Conservation (phyloP, 2,113 vertebrate genomes). For the Aphelocoma coerulescens region DNA sequence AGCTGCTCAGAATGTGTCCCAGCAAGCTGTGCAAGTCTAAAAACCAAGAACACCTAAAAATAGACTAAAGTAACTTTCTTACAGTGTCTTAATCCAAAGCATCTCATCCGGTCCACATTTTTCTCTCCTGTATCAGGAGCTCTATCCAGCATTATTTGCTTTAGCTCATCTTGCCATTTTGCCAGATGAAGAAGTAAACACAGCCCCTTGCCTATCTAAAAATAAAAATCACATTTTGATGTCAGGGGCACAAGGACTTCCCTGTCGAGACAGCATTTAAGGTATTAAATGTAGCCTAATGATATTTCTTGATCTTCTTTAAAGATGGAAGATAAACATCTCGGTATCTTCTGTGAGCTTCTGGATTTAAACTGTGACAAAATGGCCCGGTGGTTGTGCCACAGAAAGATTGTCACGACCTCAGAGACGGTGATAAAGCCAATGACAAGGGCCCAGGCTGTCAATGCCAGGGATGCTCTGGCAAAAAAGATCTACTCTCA, state of each 20-base stretch:
- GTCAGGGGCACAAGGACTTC: not conserved
- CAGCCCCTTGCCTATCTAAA: not conserved
- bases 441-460: constrained; percentile 79
- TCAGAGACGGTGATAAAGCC: constrained; percentile 89
- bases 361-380: constrained; percentile 70
- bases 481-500: constrained; percentile 95
- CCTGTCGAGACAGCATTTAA: not conserved
- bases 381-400: constrained; percentile 85
- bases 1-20: not conserved
- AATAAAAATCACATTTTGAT: not conserved
- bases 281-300: not conserved
- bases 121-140: not conserved
- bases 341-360: constrained; percentile 85
- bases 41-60: not conserved
- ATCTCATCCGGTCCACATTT: not conserved
- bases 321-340: constrained; percentile 81
- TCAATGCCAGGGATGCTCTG: constrained; percentile 87
- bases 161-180: not conserved
- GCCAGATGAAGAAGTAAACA: not conserved
- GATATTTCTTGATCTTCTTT: not conserved
- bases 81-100: not conserved
- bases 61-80: not conserved
- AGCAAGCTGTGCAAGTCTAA: not conserved
- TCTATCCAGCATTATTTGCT: not conserved
- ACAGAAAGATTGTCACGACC: constrained; percentile 82